phyloP scores from a whole-genome alignment of 2,797 vertebrate species.

The Eulemur mongoz region DNA sequence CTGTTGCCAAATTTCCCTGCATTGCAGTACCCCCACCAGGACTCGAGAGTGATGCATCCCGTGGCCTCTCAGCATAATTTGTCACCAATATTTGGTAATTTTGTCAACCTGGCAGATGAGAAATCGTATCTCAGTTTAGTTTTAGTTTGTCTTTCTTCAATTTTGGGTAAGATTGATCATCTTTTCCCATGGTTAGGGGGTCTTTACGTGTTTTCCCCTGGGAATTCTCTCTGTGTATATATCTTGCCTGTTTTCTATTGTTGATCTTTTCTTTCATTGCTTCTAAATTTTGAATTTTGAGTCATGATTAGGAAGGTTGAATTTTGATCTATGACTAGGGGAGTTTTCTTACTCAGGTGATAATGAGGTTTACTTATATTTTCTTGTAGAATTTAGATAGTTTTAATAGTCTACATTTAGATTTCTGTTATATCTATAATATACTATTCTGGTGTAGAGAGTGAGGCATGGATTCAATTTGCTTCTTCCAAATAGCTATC shows the following conservation, averaged over 20 bases:
- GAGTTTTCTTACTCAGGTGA: not conserved
- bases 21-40: accelerated
- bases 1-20: not conserved
- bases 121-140: not conserved
- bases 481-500: not conserved
- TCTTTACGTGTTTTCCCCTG: not conserved
- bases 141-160: not conserved
- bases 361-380: not conserved
- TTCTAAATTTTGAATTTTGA: conserved; percentile 30
- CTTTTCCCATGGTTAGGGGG: not conserved
- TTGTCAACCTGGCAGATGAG: not conserved
- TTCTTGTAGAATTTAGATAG: not conserved
- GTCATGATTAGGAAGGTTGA: not conserved
- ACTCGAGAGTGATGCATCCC: not conserved
- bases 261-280: not conserved
- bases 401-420: not conserved
- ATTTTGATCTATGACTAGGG: not conserved
- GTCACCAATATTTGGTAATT: not conserved
- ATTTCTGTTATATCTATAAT: not conserved
- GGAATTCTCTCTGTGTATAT: not conserved
- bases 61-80: too few relatives aligned
- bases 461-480: not conserved
- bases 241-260: not conserved
- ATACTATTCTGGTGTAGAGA: not conserved
- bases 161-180: not conserved